Evolutionary conservation across 2,888 invertebrate genomes (phyloP), one percentile per base, ranked within the genome.

Genomic region (Volucella inflata): DNA sequence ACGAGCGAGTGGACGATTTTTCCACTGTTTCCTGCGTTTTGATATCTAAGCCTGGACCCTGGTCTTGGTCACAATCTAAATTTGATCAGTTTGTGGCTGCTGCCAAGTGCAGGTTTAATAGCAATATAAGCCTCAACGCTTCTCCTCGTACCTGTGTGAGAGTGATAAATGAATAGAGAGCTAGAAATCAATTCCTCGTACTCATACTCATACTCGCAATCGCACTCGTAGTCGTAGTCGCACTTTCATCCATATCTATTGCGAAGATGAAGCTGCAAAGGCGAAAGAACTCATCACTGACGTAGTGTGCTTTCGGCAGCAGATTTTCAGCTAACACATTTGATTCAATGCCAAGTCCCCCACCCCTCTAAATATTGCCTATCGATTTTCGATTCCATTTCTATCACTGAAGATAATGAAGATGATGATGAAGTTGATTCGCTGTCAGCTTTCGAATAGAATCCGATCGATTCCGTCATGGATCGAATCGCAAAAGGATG

Each of bases 391-490:
- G 42, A 38, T 50, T 6, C 30, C 30, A 30, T 30, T 30, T 30
- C 21, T 21, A 4, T 4, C 21, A 17, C 50, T 57, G 79, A 65
- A 68, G 80, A 62, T 70, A 36, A 59, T 75, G 77, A 78, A 65
- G 62, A 78, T 55, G 21, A 38, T 48, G 85, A 85, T 85, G 85
- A 85, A 77, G 85, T 85, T 85, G 85, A 85, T 85, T 84, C 81
- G 85, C 85, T 85, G 85, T 85, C 85, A 85, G 77, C 85, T 81
- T 85, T 81, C 72, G 72, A 81, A 85, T 85, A 76, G 85, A 85
- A 81, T 85, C 76, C 85, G 85, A 85, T 85, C 85, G 85, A 85
- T 85, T 85, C 67, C 81, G 81, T 81, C 76, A 81, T 81, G 85
- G 85, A 85, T 80, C 80, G 80, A 85, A 85, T 85, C 85, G 85